Conservation (phyloP, 2,797 vertebrate species). For the Ibycter americanus region DNA sequence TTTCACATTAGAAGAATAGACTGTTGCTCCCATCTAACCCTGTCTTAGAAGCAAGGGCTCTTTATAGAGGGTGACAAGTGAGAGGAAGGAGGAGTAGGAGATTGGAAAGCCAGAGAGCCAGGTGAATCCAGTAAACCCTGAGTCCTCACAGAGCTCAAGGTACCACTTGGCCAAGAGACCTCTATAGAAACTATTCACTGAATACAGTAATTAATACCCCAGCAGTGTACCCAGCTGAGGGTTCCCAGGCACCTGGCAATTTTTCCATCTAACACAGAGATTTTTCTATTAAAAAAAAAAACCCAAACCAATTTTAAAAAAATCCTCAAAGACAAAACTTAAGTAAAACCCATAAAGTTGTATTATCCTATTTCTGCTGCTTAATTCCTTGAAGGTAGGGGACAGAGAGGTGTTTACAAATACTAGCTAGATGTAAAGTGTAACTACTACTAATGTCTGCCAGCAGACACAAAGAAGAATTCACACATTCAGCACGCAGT, state of each 20-base stretch:
- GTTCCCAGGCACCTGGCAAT: neutral
- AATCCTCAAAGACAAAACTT: neutral
- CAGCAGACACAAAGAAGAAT: neutral
- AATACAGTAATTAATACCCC: neutral
- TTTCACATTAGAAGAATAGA: neutral
- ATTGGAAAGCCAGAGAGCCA: neutral
- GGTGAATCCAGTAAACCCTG: neutral
- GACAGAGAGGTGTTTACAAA: neutral
- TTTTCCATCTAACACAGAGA: neutral
- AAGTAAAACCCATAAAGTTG: accelerated
- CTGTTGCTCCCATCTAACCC: neutral
- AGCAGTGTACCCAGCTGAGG: neutral
- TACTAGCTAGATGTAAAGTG: neutral
- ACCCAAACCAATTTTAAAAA: neutral
- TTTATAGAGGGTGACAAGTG: neutral
- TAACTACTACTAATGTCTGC: neutral
- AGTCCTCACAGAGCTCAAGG: neutral
- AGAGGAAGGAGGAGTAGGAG: neutral
- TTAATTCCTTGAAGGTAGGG: neutral
- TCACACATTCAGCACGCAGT: neutral
- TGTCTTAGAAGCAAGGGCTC: neutral
- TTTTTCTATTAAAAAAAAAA: neutral
- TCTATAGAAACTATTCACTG: neutral
- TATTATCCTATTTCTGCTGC: neutral
- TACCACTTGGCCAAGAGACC: neutral